Conservation (phyloP, 1,140 invertebrate species). For the Lineus longissimus region DNA sequence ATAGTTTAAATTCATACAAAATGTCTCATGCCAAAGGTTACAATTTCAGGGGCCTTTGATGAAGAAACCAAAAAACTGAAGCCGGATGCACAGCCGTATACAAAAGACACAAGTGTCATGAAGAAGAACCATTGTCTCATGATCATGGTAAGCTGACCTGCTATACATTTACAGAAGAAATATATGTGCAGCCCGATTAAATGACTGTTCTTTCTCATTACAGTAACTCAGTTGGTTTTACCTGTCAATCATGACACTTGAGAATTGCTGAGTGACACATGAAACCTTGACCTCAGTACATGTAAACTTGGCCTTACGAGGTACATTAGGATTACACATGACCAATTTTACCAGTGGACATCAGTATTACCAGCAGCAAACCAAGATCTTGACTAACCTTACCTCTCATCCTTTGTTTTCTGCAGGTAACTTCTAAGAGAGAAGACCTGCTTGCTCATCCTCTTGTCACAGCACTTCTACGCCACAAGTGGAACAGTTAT, state of each 20-base stretch:
- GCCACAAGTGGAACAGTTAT: constrained; percentile 57
- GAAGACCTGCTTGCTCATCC: constrained; percentile 57
- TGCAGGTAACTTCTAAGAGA: constrained; percentile 37
- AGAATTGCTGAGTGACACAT: no score
- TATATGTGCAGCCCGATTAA: neutral
- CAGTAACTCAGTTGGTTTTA: no score
- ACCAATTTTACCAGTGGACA: neutral
- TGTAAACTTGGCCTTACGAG: neutral
- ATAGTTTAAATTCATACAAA: no score
- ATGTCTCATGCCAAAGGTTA: no score
- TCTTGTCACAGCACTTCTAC: constrained; percentile 54
- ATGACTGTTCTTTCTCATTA: no score
- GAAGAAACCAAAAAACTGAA: constrained; percentile 43
- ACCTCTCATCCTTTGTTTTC: neutral
- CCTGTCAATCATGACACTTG: no score
- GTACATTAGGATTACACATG: neutral
- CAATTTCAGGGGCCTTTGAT: constrained; percentile 28
- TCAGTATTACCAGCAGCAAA: neutral
- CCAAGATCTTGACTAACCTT: neutral
- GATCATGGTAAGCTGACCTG: constrained; percentile 53
- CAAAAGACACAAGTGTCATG: constrained; percentile 47
- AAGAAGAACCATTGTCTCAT: constrained; percentile 59
- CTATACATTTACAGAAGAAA: neutral
- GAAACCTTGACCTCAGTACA: neutral
- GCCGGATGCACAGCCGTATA: constrained; percentile 38